phyloP scores from a whole-genome alignment of 2,797 vertebrate genomes.

The Loriculus beryllinus region DNA sequence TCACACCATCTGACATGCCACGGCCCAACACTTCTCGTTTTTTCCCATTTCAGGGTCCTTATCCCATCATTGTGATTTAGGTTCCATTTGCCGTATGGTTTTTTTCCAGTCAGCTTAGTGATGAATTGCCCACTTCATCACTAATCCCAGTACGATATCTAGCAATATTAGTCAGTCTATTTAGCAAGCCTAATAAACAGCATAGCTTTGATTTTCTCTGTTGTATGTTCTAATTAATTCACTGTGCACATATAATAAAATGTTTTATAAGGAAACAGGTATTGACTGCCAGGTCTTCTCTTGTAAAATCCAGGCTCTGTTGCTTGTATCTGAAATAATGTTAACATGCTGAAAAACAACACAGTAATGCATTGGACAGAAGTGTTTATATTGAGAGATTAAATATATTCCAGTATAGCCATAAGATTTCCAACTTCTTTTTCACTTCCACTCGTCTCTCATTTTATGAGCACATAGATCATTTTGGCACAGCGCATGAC shows the following conservation, averaged over 20 bases:
- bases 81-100: not conserved
- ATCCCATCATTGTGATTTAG: not conserved
- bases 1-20: not conserved
- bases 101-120: not conserved
- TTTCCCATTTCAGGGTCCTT: not conserved
- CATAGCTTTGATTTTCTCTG: not conserved
- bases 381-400: not conserved
- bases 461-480: not conserved
- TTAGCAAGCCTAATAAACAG: not conserved
- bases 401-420: not conserved
- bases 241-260: not conserved
- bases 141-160: not conserved
- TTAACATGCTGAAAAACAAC: not conserved
- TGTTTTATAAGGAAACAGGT: not conserved
- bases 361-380: not conserved
- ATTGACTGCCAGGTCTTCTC: not conserved
- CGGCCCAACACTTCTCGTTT: not conserved
- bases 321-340: not conserved
- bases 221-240: not conserved
- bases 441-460: not conserved
- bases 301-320: not conserved
- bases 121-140: not conserved
- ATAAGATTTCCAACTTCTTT: not conserved
- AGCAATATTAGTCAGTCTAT: not conserved
- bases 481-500: not conserved